Evolutionary conservation across 2,113 vertebrate species (phyloP).

Genomic region (Pedetes capensis): DNA sequence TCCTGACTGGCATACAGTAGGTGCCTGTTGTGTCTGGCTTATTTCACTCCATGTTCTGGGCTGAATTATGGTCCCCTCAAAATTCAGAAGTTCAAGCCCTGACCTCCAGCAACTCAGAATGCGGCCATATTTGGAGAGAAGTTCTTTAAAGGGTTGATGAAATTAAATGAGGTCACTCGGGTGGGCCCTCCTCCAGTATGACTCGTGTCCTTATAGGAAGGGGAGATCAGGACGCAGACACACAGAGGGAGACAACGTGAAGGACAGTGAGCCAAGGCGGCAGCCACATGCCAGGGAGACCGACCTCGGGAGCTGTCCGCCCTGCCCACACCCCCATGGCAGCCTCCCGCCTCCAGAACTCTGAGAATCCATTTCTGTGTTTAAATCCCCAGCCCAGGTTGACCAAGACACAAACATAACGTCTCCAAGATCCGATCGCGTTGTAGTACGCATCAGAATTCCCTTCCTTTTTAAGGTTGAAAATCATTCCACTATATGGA

Average conservation of each 20-base stretch:
- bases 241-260: not conserved
- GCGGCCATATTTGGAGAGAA: not conserved
- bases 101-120: not conserved
- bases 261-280: not conserved
- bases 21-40: not conserved
- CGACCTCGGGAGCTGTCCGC: not conserved
- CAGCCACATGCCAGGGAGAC: not conserved
- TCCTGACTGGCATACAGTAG: not conserved
- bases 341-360: no score
- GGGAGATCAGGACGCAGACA: not conserved
- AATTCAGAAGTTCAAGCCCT: not conserved
- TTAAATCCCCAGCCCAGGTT: not conserved
- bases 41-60: not conserved
- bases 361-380: not conserved
- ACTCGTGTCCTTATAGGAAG: not conserved
- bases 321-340: not conserved
- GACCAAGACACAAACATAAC: not conserved
- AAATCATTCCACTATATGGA: fast-evolving
- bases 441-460: fast-evolving
- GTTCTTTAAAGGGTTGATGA: not conserved
- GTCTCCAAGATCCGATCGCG: not conserved
- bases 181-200: not conserved
- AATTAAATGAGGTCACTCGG: not conserved
- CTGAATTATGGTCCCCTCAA: not conserved
- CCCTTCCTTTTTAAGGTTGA: not conserved